Conservation (phyloP, 2,888 invertebrate genomes). For the Deladenus siricidicola region DNA sequence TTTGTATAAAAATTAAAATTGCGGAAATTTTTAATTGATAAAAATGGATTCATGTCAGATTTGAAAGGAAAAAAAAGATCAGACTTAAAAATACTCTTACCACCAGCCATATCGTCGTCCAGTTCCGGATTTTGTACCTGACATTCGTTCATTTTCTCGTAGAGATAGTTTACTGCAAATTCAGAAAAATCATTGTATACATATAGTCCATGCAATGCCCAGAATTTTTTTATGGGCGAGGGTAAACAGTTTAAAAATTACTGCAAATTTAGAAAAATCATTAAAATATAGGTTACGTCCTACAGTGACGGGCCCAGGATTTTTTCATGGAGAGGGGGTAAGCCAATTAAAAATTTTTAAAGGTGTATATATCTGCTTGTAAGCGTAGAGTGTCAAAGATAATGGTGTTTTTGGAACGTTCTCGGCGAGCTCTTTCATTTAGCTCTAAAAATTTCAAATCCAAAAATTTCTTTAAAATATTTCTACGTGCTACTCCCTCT, state of each 20-base stretch:
- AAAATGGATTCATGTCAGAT: background rate
- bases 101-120: slow-evolving; percentile 18
- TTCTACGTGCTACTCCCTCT: no score
- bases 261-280: background rate
- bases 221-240: no score
- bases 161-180: slow-evolving; percentile 16
- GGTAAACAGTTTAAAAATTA: background rate
- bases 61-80: background rate
- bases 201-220: no score
- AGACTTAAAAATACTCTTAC: background rate
- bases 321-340: no score
- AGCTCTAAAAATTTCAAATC: no score
- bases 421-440: no score
- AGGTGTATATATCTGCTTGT: background rate
- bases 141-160: slow-evolving; percentile 20
- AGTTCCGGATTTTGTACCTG: slow-evolving; percentile 26
- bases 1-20: background rate
- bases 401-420: no score
- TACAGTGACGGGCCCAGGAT: no score
- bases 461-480: no score
- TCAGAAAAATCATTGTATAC: no score
- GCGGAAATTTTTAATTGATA: background rate
- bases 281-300: no score
- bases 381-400: no score
- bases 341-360: slow-evolving; percentile 1